These are phyloP conservation scores for Strigamia maritima DNA, from an alignment of 2,888 invertebrate genomes.

Conservation along the genomic window DNA sequence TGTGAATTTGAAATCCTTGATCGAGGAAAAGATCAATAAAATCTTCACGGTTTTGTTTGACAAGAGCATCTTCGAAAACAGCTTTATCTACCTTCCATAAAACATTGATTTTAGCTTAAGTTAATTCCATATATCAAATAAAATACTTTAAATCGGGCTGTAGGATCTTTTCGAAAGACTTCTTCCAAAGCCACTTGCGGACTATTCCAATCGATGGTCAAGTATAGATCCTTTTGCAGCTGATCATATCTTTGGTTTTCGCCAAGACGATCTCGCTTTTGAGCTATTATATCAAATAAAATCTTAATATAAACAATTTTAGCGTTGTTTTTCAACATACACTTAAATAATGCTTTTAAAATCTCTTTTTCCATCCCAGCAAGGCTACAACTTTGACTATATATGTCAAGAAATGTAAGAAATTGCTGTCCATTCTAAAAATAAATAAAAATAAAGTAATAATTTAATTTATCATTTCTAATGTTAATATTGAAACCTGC, in stretches of 20 bases:
- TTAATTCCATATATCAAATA: background rate
- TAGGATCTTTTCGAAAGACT: conserved; percentile 49
- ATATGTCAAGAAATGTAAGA: conserved; percentile 50
- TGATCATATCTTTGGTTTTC: conserved; percentile 37
- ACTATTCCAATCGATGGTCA: conserved; percentile 53
- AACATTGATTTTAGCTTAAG: background rate
- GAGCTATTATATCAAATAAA: conserved; percentile 9
- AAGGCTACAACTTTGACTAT: conserved; percentile 49
- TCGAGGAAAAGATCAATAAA: conserved; percentile 51
- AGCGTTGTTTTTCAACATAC: conserved; percentile 45
- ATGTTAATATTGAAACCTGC: conserved; percentile 44
- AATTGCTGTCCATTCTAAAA: conserved; percentile 47
- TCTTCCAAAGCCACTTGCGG: conserved; percentile 50
- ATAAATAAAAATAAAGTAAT: conserved; percentile 10
- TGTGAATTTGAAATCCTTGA: conserved; percentile 50
- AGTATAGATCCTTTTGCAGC: conserved; percentile 49
- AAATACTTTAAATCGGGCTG: conserved; percentile 47
- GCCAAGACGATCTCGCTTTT: conserved; percentile 11
- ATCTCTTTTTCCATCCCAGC: conserved; percentile 51
- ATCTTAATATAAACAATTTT: background rate
- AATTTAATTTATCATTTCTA: background rate
- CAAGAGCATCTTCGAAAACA: conserved; percentile 49
- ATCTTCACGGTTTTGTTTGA: conserved; percentile 49
- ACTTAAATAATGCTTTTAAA: conserved; percentile 51
- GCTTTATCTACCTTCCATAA: conserved; percentile 42